These are phyloP conservation scores for Trissoscelio sp. DNA, from an alignment of 2,888 invertebrate genomes.

Conservation along the genomic window DNA sequence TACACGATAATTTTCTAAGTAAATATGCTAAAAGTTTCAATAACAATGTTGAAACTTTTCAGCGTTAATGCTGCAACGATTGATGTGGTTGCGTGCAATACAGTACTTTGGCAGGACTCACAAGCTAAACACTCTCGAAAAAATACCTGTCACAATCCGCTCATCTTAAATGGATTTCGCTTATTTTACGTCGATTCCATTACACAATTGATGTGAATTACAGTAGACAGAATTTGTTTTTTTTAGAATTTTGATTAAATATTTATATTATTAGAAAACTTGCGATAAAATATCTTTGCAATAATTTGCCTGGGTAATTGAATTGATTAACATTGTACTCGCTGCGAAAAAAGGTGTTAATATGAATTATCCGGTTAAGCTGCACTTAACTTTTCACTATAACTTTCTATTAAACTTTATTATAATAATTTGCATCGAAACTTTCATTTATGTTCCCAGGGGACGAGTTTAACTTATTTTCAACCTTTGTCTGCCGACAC, in stretches of 20 bases:
- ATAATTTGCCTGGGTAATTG: constrained; percentile 6
- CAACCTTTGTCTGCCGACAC: constrained; percentile 6
- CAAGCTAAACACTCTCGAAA: no score
- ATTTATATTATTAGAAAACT: constrained; percentile 6
- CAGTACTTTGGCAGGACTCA: no score
- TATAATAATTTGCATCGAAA: constrained; percentile 35
- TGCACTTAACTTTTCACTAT: constrained; percentile 43
- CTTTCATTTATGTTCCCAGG: constrained; percentile 27
- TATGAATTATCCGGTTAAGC: constrained; percentile 23
- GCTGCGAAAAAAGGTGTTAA: constrained; percentile 20
- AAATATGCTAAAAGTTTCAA: no score
- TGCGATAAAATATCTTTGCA: background rate
- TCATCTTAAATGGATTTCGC: no score
- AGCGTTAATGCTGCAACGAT: no score
- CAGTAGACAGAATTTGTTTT: background rate
- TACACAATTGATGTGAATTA: no score
- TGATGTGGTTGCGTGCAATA: no score
- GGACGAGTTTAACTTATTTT: constrained; percentile 20
- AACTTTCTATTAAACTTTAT: constrained; percentile 42
- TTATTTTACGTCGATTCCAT: no score
- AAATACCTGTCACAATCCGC: no score
- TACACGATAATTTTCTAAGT: no score
- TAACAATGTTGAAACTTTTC: no score
- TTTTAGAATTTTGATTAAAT: background rate
- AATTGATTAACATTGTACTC: constrained; percentile 15